Evolutionary conservation across 1,140 invertebrate species (phyloP), one percentile per base, ranked within the genome.

Genomic region (Glossosoma conforme): DNA sequence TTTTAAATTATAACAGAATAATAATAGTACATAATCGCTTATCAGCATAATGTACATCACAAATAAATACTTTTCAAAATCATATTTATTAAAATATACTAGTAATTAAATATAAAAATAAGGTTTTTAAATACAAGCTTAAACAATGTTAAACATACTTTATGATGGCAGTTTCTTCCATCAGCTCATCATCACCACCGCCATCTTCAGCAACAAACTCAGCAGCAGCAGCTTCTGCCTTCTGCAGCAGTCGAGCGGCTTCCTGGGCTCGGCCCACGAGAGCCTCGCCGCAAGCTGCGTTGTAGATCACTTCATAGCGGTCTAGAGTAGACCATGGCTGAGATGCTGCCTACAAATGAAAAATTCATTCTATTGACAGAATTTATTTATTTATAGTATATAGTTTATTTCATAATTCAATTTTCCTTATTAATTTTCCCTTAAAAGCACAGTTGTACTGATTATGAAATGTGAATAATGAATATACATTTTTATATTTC

Each of bases 291-390:
- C 91, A 94, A 4, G 91, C 91, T 25, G 82, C 79, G 66, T 98
- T 98, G 62, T 95, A 98, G 20, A 84, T 82, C 28, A 95, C 65
- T 67, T 98, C 95, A 70, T 96, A 97, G 0, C 86, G 86, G 46
- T 85, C 81, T n/a, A 17, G 17, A 30, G 24, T 22, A 11, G 45
- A 50, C 56, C 56, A 58, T 2, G 51, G 46, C 18, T 54, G 52
- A 24, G 52, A 44, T n/a, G 35, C 46, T 36, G 14, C n/a, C n/a
- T n/a, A n/a, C n/a, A n/a, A n/a, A n/a, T n/a, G n/a, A n/a, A n/a
- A n/a, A n/a, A n/a, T n/a, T n/a, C n/a, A n/a, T n/a, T n/a, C n/a
- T n/a, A n/a, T n/a, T n/a, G n/a, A n/a, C n/a, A n/a, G n/a, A n/a
- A n/a, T n/a, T n/a, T n/a, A n/a, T n/a, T n/a, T n/a, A n/a, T n/a